Base-by-base conservation (phyloP, 2,113 vertebrate genomes). In the Uropsilus gracilis region DNA sequence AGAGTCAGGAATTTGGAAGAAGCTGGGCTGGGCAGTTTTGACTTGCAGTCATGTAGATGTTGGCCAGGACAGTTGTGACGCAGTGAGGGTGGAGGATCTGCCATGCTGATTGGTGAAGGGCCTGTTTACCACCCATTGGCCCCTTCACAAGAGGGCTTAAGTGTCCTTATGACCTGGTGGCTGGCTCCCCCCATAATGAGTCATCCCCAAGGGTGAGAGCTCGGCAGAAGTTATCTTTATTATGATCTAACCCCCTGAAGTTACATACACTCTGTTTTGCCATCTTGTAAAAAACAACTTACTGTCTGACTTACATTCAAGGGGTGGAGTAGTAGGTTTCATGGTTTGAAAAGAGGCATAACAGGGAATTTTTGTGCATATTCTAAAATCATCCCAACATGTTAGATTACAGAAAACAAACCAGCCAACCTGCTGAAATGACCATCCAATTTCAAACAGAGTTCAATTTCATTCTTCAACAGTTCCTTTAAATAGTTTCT, bases 401-500 rank as follows among this genome's bases (percentile, higher is more conserved):
- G 22, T 83, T 72, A 34, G 44, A 6, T 71, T 55, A 50, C 32
- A 82, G 24, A 24, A 22, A 55, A 55, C 53, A 55, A 55, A 20
- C 53, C 53, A 22, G 53, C 20, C 18, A 55, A 55, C 18, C 20
- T 55, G 6, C 20, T 22, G 53, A 55, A 22, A 55, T 55, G 20
- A 6, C 22, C 18, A 28, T 80, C 46, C 42, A 66, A 13, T 90
- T 68, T 83, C 10, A 37, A 63, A 76, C 77, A 37, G 53, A 69
- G 61, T 84, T 90, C 80, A 44, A 17, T 93, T 61, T 95, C 75
- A 86, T 90, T 46, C 48, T 85, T 86, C 32, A 82, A 22, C 22
- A 37, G 16, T 84, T 89, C 18, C 32, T 77, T 95, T 88, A 53
- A 37, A 46, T 76, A 61, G 37, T 37, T 1, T 90, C 76, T 63